phyloP scores from a whole-genome alignment of 2,888 invertebrate species.

The Periphyllus acericola region DNA sequence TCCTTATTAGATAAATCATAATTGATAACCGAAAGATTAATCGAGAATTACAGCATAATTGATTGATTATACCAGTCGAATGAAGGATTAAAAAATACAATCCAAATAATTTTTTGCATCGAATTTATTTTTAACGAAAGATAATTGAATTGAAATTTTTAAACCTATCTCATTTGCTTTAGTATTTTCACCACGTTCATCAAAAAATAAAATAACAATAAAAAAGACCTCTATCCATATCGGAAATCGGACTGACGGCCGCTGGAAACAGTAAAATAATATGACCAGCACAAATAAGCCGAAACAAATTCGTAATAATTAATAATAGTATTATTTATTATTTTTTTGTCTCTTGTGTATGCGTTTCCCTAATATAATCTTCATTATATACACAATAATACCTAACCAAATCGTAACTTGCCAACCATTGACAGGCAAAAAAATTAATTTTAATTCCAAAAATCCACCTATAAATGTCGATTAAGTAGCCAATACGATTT shows the following conservation, averaged over 20 bases:
- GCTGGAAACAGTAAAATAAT: slow-evolving; percentile 30
- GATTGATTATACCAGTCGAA: slow-evolving; percentile 9
- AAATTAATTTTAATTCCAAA: slow-evolving; percentile 20
- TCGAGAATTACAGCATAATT: slow-evolving; percentile 13
- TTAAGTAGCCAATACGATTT: not conserved
- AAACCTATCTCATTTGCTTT: slow-evolving; percentile 9
- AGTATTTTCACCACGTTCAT: slow-evolving; percentile 9
- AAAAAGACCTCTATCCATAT: slow-evolving; percentile 22
- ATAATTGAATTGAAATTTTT: slow-evolving; percentile 37
- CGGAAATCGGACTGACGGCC: slow-evolving; percentile 38
- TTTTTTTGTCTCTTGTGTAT: not conserved
- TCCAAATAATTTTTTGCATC: slow-evolving; percentile 4
- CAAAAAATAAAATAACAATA: slow-evolving; percentile 32
- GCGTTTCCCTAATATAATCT: not conserved
- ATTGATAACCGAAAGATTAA: not conserved
- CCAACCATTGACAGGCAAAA: slow-evolving; percentile 37
- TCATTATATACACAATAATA: slow-evolving; percentile 32
- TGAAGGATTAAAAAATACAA: not conserved
- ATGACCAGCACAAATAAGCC: not conserved
- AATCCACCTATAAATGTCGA: not conserved
- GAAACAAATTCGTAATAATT: slow-evolving; percentile 30
- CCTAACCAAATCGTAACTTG: slow-evolving; percentile 42
- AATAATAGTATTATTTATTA: slow-evolving; percentile 28
- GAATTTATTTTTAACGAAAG: slow-evolving; percentile 24
- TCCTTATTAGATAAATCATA: not conserved